These are phyloP conservation scores for Tragulus kanchil DNA, from an alignment of 2,113 vertebrate genomes.

Conservation along the genomic window DNA sequence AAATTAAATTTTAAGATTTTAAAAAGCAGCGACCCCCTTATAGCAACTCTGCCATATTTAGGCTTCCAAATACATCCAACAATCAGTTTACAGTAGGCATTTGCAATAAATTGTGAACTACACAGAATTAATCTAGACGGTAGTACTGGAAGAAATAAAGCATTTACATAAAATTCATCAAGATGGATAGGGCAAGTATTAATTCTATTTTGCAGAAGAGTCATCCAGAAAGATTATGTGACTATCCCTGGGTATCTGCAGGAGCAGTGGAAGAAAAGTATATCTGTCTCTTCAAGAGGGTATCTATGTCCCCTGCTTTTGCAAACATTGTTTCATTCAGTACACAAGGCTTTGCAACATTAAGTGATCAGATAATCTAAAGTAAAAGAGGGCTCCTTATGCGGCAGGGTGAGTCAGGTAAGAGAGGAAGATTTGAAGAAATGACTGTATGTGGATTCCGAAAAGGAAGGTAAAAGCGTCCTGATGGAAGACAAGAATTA, in stretches of 20 bases:
- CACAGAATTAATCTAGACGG: constrained; percentile 10
- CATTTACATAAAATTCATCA: constrained; percentile 3
- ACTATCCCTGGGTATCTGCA: not conserved
- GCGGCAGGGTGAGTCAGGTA: constrained; percentile 10
- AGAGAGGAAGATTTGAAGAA: constrained; percentile 23
- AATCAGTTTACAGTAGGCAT: constrained; percentile 13
- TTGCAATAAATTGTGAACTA: constrained; percentile 38
- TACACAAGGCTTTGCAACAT: not conserved
- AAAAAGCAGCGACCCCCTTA: not conserved
- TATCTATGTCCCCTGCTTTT: not conserved
- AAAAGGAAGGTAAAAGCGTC: constrained; percentile 16
- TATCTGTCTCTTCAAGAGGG: not conserved
- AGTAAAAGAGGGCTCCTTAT: constrained; percentile 26
- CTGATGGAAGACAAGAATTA: not conserved
- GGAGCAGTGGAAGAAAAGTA: not conserved
- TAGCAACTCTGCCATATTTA: not conserved
- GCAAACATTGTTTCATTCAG: constrained; percentile 50
- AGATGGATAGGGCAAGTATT: not conserved
- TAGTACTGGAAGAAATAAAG: constrained; percentile 34
- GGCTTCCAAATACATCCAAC: constrained; percentile 34
- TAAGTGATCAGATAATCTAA: constrained; percentile 49
- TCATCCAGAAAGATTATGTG: not conserved
- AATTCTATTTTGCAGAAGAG: constrained; percentile 11
- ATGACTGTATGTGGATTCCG: not conserved
- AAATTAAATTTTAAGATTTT: constrained; percentile 14